These are phyloP conservation scores for Corapipo altera DNA, from an alignment of 2,113 vertebrate genomes.

Conservation along the genomic window DNA sequence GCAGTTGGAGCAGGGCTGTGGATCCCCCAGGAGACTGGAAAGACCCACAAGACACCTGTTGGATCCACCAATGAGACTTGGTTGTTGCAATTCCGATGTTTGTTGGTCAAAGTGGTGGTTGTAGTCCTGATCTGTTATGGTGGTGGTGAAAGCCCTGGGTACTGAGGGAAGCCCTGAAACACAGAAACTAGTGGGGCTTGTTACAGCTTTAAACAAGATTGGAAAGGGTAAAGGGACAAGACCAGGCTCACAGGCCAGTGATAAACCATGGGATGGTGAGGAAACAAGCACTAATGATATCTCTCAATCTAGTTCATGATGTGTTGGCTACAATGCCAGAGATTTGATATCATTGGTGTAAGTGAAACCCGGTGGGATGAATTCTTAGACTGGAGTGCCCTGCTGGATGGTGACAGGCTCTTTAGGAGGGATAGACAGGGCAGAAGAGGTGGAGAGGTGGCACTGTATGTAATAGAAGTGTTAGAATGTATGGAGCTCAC, in stretches of 20 bases:
- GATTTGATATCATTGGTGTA: not conserved
- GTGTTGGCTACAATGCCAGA: not conserved
- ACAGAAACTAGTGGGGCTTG: not conserved
- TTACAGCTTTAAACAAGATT: not conserved
- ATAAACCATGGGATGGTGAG: not conserved
- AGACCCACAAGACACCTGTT: too few relatives aligned
- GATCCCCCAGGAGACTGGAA: too few relatives aligned
- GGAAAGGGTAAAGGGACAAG: not conserved
- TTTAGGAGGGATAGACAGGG: not conserved
- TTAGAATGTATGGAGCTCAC: not conserved
- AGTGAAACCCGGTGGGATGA: not conserved
- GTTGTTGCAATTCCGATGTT: too few relatives aligned
- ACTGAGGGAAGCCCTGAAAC: not conserved
- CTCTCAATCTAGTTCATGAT: not conserved
- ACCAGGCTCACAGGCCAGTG: not conserved
- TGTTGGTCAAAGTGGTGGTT: too few relatives aligned
- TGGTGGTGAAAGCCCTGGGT: too few relatives aligned
- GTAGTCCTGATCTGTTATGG: too few relatives aligned
- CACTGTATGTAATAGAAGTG: not conserved
- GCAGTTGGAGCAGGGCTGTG: too few relatives aligned
- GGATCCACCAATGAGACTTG: too few relatives aligned
- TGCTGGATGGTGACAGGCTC: not conserved
- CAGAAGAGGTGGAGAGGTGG: not conserved
- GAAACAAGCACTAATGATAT: not conserved
- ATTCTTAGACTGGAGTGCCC: not conserved